Conservation (phyloP, 2,113 vertebrate genomes). For the Malurus melanocephalus region DNA sequence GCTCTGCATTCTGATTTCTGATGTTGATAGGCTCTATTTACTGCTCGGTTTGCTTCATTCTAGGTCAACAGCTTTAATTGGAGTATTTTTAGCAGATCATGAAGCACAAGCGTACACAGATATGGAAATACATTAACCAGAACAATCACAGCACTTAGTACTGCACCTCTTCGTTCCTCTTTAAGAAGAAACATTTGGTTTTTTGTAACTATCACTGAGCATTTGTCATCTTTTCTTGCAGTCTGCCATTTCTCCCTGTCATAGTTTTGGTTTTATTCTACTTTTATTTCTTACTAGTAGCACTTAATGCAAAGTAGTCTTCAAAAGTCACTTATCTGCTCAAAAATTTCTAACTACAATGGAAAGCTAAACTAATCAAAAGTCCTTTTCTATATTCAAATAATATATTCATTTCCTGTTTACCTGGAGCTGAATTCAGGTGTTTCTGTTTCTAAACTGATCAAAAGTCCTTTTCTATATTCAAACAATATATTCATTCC, state of each 20-base stretch:
- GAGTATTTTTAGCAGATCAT: conserved; percentile 9
- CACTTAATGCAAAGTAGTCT: background rate
- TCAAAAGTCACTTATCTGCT: background rate
- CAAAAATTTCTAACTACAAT: background rate
- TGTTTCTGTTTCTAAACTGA: background rate
- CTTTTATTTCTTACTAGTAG: background rate
- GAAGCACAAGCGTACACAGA: background rate
- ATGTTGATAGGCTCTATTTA: background rate
- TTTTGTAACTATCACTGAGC: background rate
- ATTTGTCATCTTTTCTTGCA: background rate
- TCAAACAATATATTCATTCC: background rate
- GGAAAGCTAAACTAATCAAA: background rate
- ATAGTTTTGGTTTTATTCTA: background rate
- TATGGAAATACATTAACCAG: background rate
- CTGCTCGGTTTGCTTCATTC: conserved; percentile 31
- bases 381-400: background rate
- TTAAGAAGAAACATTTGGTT: background rate
- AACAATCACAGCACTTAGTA: background rate
- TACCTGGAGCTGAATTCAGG: background rate
- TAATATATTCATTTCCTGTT: background rate
- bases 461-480: background rate
- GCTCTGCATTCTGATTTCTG: background rate
- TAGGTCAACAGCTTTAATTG: conserved; percentile 23
- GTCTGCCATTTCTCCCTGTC: background rate
- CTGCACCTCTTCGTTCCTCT: background rate